Conservation (phyloP, 2,797 vertebrate species). For the Rhynchotus rufescens region DNA sequence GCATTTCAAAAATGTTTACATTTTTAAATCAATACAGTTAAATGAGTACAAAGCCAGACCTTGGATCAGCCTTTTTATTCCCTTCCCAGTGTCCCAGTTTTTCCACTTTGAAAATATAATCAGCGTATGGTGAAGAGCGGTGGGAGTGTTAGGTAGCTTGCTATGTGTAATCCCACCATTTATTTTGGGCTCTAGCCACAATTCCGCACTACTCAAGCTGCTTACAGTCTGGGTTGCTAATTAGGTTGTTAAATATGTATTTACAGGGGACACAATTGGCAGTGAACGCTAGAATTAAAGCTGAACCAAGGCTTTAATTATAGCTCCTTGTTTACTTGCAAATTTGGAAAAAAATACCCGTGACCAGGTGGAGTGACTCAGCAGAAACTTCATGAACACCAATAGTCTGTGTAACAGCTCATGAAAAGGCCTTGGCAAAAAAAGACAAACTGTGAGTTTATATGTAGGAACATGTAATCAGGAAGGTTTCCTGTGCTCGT, state of each 20-base stretch:
- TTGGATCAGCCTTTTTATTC: slow-evolving; percentile 31
- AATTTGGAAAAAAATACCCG: slow-evolving; percentile 48
- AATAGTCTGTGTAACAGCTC: slow-evolving; percentile 5
- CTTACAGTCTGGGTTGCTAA: slow-evolving; percentile 69
- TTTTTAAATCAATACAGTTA: background rate
- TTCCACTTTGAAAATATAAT: slow-evolving; percentile 51
- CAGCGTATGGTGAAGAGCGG: slow-evolving; percentile 47
- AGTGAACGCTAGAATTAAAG: slow-evolving; percentile 67
- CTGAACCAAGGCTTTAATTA: slow-evolving; percentile 66
- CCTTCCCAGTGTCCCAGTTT: slow-evolving; percentile 30
- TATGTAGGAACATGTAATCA: background rate
- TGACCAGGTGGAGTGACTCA: slow-evolving; percentile 67
- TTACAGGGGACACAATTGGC: slow-evolving; percentile 69
- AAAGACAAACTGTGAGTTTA: background rate
- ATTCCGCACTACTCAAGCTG: slow-evolving; percentile 62
- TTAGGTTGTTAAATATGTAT: slow-evolving; percentile 73
- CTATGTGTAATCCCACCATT: slow-evolving; percentile 69
- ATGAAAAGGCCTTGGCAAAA: slow-evolving; percentile 67
- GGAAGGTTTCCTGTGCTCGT: background rate
- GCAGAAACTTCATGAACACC: slow-evolving; percentile 32
- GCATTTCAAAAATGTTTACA: background rate
- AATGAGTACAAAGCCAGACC: background rate
- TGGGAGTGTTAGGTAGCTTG: slow-evolving; percentile 60
- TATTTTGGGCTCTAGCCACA: slow-evolving; percentile 69
- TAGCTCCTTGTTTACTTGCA: slow-evolving; percentile 65